Evolutionary conservation across 2,888 invertebrate genomes (phyloP), one percentile per base, ranked within the genome.

Genomic region (Stegana nigrithorax): DNA sequence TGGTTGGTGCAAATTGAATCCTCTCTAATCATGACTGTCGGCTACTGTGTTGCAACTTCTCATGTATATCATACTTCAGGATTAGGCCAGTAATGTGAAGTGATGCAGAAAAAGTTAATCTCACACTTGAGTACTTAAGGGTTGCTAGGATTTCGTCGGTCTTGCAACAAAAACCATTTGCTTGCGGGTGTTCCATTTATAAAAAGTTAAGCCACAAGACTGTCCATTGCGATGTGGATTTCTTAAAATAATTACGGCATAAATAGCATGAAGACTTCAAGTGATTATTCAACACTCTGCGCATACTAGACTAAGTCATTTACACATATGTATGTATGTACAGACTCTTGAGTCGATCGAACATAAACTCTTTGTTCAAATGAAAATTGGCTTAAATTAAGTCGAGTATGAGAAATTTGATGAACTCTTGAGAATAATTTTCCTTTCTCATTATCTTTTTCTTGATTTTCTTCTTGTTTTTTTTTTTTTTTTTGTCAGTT

Each of bases 351-450:
- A 29, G 29, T 29, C 10, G 29, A 7, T 7, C 6, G 29, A 29
- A 29, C 6, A 29, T 29, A 29, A 29, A 70, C 75, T 69, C 59
- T 65, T 59, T 70, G 64, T 68, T 79, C 68, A 75, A 74, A 70
- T 71, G 75, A 68, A 80, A 85, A 85, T 85, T 84, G 85, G 85
- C 84, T 85, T 84, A 85, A 81, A 85, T 82, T 78, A 83, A 85
- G 85, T 85, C 85, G 84, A 85, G 84, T 84, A 83, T 83, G 78
- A 64, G 68, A n/a, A 62, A 57, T 60, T 44, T 60, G 56, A 47
- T 60, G 56, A 65, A 59, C 55, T 58, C 63, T 61, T 50, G 25
- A 68, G 72, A 71, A 67, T n/a, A n/a, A n/a, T n/a, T n/a, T 70
- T 65, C 57, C 63, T 61, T 65, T 61, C 60, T 25, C 14, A 53